Percentiles rank a stretch among this genome's conserved stretches.
Conservation (phyloP, 2,888 invertebrate genomes). For the Gymnoscelis rufifasciata region DNA sequence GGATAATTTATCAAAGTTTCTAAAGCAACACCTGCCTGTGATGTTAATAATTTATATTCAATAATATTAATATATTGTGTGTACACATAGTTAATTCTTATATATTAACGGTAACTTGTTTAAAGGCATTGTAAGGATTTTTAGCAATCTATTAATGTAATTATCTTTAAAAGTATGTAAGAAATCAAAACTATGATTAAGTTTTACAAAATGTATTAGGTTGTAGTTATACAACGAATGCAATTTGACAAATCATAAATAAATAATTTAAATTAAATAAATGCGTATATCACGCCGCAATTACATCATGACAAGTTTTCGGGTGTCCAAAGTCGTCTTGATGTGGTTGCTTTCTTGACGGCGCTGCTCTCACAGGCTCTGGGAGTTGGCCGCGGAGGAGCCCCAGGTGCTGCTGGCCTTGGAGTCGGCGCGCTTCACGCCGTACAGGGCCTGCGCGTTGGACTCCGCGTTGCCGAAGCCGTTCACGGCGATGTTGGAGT, state of each 20-base stretch:
- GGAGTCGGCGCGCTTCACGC: constrained; percentile 34
- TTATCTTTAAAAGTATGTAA: too few species aligned
- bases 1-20: constrained; percentile 3
- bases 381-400: constrained; percentile 55
- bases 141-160: too few species aligned
- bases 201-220: constrained; percentile 12
- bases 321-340: constrained; percentile 58
- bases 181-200: background rate
- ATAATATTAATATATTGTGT: too few species aligned
- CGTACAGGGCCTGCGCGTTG: constrained; percentile 46
- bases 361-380: constrained; percentile 37
- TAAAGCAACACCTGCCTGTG: background rate
- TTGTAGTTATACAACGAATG: constrained; percentile 1
- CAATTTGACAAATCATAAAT: constrained; percentile 18
- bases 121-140: too few species aligned
- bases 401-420: constrained; percentile 47
- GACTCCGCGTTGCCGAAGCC: constrained; percentile 54
- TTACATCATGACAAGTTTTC: constrained; percentile 70
- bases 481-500: constrained; percentile 46
- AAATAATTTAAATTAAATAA: constrained; percentile 41
- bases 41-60: too few species aligned
- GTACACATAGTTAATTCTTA: too few species aligned
- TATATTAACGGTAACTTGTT: too few species aligned
- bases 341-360: constrained; percentile 50
- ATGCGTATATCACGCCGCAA: constrained; percentile 49